A percentile compares a stretch with the other conserved stretches of the same genome.
Conservation (phyloP, 2,797 vertebrate species). For the Astyanax mexicanus region DNA sequence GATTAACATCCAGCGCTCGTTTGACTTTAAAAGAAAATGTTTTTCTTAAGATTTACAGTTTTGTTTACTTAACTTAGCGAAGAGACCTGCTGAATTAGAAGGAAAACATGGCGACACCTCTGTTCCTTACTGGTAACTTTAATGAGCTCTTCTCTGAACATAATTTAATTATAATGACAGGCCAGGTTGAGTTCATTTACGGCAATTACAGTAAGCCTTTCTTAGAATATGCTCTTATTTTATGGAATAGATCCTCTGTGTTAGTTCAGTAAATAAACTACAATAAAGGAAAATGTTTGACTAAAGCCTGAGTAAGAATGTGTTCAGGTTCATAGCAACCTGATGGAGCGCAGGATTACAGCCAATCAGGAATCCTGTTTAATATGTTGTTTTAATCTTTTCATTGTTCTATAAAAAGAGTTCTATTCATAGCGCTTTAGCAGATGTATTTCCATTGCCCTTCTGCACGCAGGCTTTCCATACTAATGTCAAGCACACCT, state of each 20-base stretch:
- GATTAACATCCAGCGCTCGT: too few species aligned
- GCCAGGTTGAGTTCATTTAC: too few species aligned
- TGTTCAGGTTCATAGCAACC: neutral
- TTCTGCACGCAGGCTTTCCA: slow-evolving; percentile 61
- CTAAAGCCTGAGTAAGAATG: neutral
- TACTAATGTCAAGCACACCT: slow-evolving; percentile 64
- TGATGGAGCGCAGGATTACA: neutral
- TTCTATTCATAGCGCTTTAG: slow-evolving; percentile 7
- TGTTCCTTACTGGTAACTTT: too few species aligned
- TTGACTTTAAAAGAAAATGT: too few species aligned
- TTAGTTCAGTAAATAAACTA: slow-evolving; percentile 12
- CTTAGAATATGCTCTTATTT: neutral
- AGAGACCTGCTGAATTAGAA: too few species aligned
- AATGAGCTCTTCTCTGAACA: too few species aligned
- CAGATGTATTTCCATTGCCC: slow-evolving; percentile 17
- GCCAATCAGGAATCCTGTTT: neutral
- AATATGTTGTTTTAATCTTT: neutral
- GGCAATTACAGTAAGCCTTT: neutral
- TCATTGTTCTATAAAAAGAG: neutral
- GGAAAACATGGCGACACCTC: too few species aligned
- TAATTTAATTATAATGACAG: too few species aligned
- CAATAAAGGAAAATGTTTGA: neutral
- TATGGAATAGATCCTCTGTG: neutral
- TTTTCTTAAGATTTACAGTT: too few species aligned
- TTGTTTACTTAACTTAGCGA: too few species aligned